Conservation (phyloP, 2,888 invertebrate species). For the Cactoblastis cactorum region DNA sequence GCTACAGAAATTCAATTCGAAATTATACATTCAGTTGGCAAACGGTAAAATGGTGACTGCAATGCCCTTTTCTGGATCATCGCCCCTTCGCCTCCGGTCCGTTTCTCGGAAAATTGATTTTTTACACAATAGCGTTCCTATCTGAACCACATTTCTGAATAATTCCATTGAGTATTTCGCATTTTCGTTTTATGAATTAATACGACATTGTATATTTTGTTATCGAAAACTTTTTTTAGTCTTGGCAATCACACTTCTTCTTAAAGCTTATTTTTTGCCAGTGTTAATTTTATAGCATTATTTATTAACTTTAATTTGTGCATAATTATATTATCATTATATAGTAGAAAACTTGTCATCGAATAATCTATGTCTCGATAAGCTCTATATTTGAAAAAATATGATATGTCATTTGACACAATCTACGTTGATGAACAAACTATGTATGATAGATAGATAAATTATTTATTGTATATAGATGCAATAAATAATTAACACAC, state of each 20-base stretch:
- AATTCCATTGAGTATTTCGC: slow-evolving; percentile 4
- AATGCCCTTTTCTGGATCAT: slow-evolving; percentile 15
- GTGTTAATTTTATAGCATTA: too few relatives aligned
- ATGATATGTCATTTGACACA: too few relatives aligned
- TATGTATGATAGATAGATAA: too few relatives aligned
- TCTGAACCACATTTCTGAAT: not conserved
- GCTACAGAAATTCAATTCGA: slow-evolving; percentile 11
- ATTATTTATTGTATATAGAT: too few relatives aligned
- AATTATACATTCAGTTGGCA: slow-evolving; percentile 14
- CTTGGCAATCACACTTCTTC: not conserved
- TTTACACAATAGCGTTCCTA: slow-evolving; percentile 9
- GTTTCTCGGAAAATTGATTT: slow-evolving; percentile 12
- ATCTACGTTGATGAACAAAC: too few relatives aligned
- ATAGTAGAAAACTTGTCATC: too few relatives aligned
- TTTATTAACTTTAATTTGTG: too few relatives aligned
- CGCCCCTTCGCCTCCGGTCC: slow-evolving; percentile 9
- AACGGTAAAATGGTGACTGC: slow-evolving; percentile 10
- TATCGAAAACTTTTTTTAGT: not conserved
- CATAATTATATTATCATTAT: too few relatives aligned
- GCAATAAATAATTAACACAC: too few relatives aligned
- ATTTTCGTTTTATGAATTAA: slow-evolving; percentile 5
- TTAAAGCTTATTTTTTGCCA: not conserved
- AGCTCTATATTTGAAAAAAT: too few relatives aligned
- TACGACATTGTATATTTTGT: not conserved
- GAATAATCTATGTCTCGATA: too few relatives aligned